These are phyloP conservation scores for Melanotaenia parkinsoni DNA, from an alignment of 2,797 vertebrate species.

Conservation along the genomic window DNA sequence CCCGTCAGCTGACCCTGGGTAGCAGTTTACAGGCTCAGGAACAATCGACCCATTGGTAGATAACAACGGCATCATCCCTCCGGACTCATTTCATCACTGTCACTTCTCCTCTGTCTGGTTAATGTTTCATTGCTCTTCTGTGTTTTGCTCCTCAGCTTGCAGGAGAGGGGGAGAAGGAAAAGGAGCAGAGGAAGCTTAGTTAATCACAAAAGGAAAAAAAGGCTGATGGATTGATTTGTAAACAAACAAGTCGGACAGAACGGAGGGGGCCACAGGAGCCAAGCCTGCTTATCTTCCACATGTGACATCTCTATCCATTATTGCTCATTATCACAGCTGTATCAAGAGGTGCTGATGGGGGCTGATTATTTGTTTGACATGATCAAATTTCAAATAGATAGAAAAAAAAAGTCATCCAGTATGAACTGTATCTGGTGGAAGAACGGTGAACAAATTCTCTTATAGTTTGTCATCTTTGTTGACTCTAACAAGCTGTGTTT, in stretches of 20 bases:
- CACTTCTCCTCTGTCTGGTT: conserved; percentile 75
- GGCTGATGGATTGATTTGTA: conserved; percentile 79
- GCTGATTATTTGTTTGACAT: conserved; percentile 16
- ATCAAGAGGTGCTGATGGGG: conserved; percentile 35
- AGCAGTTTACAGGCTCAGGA: conserved; percentile 73
- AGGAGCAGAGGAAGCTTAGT: conserved; percentile 63
- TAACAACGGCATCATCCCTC: conserved; percentile 77
- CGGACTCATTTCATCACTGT: conserved; percentile 79
- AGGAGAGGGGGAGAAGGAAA: conserved; percentile 43
- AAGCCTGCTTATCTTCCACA: conserved; percentile 62
- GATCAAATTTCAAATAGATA: conserved; percentile 11
- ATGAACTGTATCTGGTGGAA: too few relatives aligned
- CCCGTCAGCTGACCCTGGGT: conserved; percentile 72
- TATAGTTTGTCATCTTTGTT: neutral
- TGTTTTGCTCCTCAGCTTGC: conserved; percentile 47
- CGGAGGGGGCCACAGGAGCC: conserved; percentile 32
- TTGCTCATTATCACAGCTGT: conserved; percentile 58
- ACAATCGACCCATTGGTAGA: conserved; percentile 77
- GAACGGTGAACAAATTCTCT: too few relatives aligned
- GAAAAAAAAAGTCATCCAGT: neutral
- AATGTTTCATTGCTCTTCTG: conserved; percentile 80
- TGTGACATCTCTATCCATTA: conserved; percentile 74
- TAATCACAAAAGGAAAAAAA: conserved; percentile 76
- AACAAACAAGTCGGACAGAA: conserved; percentile 73
- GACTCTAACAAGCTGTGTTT: neutral